Evolutionary conservation across 2,888 invertebrate genomes (phyloP).

Genomic region (Tenthredo livida): DNA sequence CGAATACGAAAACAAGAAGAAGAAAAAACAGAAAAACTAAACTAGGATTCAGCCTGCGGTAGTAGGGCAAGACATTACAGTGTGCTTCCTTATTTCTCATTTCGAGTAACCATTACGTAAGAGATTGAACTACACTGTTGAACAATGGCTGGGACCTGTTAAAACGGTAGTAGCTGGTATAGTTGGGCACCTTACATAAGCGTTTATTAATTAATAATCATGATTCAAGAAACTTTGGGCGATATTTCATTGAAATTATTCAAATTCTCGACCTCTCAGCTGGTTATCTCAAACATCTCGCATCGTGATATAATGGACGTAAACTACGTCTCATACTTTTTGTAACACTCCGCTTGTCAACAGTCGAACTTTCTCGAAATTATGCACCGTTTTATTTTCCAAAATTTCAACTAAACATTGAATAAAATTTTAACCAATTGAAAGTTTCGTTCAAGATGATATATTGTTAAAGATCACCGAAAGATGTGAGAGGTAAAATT

Average conservation of each 20-base stretch:
- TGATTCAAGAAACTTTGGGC: conserved; percentile 27
- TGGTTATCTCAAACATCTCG: neutral
- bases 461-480: too few relatives aligned
- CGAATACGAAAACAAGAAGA: neutral
- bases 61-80: neutral
- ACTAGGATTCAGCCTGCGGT: conserved; percentile 11
- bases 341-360: too few relatives aligned
- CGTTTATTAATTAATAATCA: conserved; percentile 25
- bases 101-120: neutral
- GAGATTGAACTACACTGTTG: neutral
- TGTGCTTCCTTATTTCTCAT: conserved; percentile 19
- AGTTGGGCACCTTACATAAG: neutral
- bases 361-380: neutral
- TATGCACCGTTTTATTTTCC: neutral
- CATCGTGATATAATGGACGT: neutral
- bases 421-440: neutral
- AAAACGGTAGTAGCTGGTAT: neutral
- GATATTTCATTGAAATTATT: conserved; percentile 29
- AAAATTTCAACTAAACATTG: neutral
- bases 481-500: too few relatives aligned
- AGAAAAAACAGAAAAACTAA: neutral
- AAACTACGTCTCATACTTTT: too few relatives aligned
- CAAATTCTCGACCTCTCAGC: conserved; percentile 17
- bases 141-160: conserved; percentile 22
- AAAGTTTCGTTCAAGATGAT: neutral